Evolutionary conservation across 2,888 invertebrate species (phyloP).

Genomic region (Beris morrisii): DNA sequence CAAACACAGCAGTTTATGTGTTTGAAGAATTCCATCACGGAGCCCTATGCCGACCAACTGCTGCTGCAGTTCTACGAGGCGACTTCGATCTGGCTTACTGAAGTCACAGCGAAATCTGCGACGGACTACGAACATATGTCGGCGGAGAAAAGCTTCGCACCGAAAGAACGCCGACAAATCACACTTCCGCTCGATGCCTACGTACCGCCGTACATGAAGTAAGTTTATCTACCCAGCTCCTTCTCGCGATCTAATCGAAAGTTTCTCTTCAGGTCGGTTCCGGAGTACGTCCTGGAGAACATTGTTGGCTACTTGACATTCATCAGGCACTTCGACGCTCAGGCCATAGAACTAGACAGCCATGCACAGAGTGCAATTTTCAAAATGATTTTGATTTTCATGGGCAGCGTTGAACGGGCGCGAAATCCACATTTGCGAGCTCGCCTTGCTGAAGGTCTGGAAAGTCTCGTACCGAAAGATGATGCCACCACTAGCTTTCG

Average conservation of each 20-base stretch:
- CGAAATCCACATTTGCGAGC: slow-evolving; percentile 93
- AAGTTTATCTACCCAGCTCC: slow-evolving; percentile 39
- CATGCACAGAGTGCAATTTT: slow-evolving; percentile 68
- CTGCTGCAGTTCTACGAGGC: slow-evolving; percentile 77
- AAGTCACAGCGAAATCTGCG: slow-evolving; percentile 67
- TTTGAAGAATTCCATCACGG: slow-evolving; percentile 73
- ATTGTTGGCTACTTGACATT: slow-evolving; percentile 79
- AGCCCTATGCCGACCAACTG: slow-evolving; percentile 71
- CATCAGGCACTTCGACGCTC: slow-evolving; percentile 66
- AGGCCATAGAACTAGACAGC: slow-evolving; percentile 67
- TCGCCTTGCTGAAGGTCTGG: slow-evolving; percentile 84
- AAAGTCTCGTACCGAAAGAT: slow-evolving; percentile 79
- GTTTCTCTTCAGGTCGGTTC: slow-evolving; percentile 68
- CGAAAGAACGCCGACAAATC: slow-evolving; percentile 60
- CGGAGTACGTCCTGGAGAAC: slow-evolving; percentile 89
- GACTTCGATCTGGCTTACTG: slow-evolving; percentile 82
- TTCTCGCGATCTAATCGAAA: background rate
- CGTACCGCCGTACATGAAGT: slow-evolving; percentile 71
- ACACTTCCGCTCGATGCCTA: slow-evolving; percentile 66
- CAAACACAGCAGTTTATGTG: slow-evolving; percentile 68
- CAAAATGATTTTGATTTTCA: slow-evolving; percentile 79
- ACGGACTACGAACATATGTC: slow-evolving; percentile 49
- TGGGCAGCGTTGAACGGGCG: slow-evolving; percentile 80
- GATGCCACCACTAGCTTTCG: slow-evolving; percentile 57
- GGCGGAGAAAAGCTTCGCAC: slow-evolving; percentile 62